Evolutionary conservation across 2,113 vertebrate genomes (phyloP), one percentile per base, ranked within the genome.

Genomic region (Hystrix cristata): DNA sequence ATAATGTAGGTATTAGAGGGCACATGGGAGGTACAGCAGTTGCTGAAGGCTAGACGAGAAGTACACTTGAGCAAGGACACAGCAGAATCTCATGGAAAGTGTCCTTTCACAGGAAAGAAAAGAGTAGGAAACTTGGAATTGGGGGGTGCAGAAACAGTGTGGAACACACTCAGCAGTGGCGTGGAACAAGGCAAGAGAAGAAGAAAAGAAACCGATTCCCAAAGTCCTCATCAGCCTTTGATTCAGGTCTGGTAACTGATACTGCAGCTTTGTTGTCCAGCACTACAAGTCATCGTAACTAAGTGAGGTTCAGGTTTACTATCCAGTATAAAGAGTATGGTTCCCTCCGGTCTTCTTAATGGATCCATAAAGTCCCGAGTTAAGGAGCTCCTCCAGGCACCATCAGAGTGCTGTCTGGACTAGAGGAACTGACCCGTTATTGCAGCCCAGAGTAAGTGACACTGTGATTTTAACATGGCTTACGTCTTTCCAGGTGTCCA

Each of bases 341-440:
- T 94, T 76, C 92, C 84, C 79, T 31, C 34, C 16, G 60, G 81
- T 82, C 84, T 85, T 78, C 93, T 97, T 79, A 96, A 97, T 57
- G 51, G 92, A 60, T 59, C 87, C 90, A 95, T 96, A 95, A 98
- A 97, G 84, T 85, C 76, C 86, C 11, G 59, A 83, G 67, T 95
- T 97, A 95, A 97, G 96, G 90, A 78, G 92, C 80, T 95, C 92
- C 95, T 78, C 29, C 34, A 87, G 96, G 96, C 46, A 29, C 67
- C 67, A 3, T 90, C 55, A 14, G 38, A 82, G 31, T 69, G 76
- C 65, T 78, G 64, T 64, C 71, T 34, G 67, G 60, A 48, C 80
- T 53, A 67, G 60, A 91, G 79, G 60, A 95, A 82, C 83, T 19
- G 65, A 55, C 72, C 72, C 46, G 21, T 96, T 79, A 93, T 13